Evolutionary conservation across 2,797 vertebrate genomes (phyloP), one percentile per base, ranked within the genome.

Genomic region (Cephalopachus bancanus): DNA sequence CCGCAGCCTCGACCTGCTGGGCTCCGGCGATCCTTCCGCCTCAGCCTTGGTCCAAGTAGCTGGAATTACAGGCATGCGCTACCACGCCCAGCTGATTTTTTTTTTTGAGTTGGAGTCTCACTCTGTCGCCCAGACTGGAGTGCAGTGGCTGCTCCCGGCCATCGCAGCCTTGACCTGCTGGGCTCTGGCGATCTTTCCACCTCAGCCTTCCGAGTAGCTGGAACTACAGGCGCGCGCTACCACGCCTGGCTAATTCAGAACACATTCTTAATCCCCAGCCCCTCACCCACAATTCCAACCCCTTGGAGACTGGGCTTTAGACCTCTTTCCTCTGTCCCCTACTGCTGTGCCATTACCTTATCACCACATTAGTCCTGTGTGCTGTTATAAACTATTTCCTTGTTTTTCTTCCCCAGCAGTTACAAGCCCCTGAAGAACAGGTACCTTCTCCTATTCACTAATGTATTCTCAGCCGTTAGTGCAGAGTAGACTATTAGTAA

Each of bases 361-460:
- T 67, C 51, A 26, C 19, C 8, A 5, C 5, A 0, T 1, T 33
- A 12, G 3, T 7, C n/a, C 19, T 6, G 8, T 4, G 0, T 17
- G 10, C 33, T 2, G 3, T 20, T 20, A 7, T 4, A 1, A 16
- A 26, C 33, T 10, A 6, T 1, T 22, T 4, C 1, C n/a, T 37
- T 55, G 1, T 5, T 78, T 0, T 74, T 30, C 81, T 59, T 74
- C 57, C 28, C n/a, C 15, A 55, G 33, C 1, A 26, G 17, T 20
- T 1, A 0, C 15, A 1, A 33, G 44, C 30, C 28, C 62, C 71
- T 19, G 24, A 0, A 8, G 80, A 30, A 7, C 20, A 80, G n/a
- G 33, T 20, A 1, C 30, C 44, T 17, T 44, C 20, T 86, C n/a
- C 15, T 1, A 0, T 5, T 17, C 11, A 0, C 28, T 2, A 1